Conservation (phyloP, 1,140 invertebrate genomes). For the Drosophila insularis region DNA sequence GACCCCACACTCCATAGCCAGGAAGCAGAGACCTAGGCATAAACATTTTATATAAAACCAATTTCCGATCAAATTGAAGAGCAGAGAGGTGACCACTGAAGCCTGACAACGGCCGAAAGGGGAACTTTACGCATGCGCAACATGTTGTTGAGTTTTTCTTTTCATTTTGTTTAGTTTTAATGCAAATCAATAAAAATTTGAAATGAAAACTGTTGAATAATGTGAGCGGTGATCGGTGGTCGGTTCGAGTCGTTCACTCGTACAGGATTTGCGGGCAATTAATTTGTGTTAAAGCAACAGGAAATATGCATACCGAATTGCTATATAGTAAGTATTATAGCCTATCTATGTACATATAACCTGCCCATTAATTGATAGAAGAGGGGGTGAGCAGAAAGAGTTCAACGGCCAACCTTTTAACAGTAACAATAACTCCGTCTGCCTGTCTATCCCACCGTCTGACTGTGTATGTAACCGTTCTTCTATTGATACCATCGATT, state of each 20-base stretch:
- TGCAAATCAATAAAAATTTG: constrained; percentile 70
- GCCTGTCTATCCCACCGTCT: constrained; percentile 8
- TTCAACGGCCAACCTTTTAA: constrained; percentile 58
- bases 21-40: constrained; percentile 53
- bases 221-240: constrained; percentile 27
- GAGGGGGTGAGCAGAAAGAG: constrained; percentile 1
- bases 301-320: constrained; percentile 42
- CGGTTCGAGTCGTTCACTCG: constrained; percentile 11
- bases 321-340: not conserved
- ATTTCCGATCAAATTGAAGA: constrained; percentile 64
- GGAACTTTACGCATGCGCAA: constrained; percentile 61
- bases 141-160: constrained; percentile 52
- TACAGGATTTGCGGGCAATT: constrained; percentile 82
- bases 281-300: constrained; percentile 72
- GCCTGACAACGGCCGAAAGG: constrained; percentile 24
- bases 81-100: constrained; percentile 39
- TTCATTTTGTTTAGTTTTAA: not conserved
- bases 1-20: constrained; percentile 12
- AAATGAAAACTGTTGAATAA: constrained; percentile 78
- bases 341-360: too few relatives aligned
- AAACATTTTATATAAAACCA: constrained; percentile 50
- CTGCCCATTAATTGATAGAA: too few relatives aligned
- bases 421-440: constrained; percentile 11
- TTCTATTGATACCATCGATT: constrained; percentile 70
- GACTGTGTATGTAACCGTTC: constrained; percentile 16